Conservation (phyloP, 2,888 invertebrate species). For the Cremastinae sp. region DNA sequence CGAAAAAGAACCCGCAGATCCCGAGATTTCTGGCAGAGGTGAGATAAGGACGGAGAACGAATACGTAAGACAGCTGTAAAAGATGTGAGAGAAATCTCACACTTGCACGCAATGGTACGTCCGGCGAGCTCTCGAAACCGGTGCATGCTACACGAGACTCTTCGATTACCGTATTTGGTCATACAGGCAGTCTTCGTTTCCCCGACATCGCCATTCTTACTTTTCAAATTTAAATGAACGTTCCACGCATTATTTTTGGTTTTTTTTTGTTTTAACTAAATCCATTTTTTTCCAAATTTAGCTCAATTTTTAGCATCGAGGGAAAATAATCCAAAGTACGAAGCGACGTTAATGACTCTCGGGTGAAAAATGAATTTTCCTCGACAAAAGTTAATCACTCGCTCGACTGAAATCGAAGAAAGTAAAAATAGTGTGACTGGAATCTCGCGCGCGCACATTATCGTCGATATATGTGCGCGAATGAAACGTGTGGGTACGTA, state of each 20-base stretch:
- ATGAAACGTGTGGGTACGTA: not conserved
- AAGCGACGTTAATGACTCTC: too few species aligned
- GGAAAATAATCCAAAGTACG: too few species aligned
- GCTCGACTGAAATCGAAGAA: too few species aligned
- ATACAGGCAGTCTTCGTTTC: slow-evolving; percentile 33
- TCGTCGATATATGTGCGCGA: not conserved
- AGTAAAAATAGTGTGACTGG: too few species aligned
- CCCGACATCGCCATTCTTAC: slow-evolving; percentile 31
- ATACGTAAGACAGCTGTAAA: too few species aligned
- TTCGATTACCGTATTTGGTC: slow-evolving; percentile 55
- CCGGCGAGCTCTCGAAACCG: slow-evolving; percentile 42
- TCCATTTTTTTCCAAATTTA: too few species aligned
- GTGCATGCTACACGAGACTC: slow-evolving; percentile 42
- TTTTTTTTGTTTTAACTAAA: not conserved
- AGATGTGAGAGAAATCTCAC: slow-evolving; percentile 7
- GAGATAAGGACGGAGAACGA: slow-evolving; percentile 21
- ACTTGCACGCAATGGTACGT: slow-evolving; percentile 33
- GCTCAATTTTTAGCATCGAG: too few species aligned
- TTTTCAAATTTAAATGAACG: slow-evolving; percentile 1
- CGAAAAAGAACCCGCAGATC: not conserved
- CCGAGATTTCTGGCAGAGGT: slow-evolving; percentile 47
- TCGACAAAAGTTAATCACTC: too few species aligned
- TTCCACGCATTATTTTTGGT: not conserved
- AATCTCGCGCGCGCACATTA: too few species aligned
- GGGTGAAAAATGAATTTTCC: too few species aligned